Evolutionary conservation across 2,888 invertebrate species (phyloP), one percentile per base, ranked within the genome.

Genomic region (Gerris lacustris): DNA sequence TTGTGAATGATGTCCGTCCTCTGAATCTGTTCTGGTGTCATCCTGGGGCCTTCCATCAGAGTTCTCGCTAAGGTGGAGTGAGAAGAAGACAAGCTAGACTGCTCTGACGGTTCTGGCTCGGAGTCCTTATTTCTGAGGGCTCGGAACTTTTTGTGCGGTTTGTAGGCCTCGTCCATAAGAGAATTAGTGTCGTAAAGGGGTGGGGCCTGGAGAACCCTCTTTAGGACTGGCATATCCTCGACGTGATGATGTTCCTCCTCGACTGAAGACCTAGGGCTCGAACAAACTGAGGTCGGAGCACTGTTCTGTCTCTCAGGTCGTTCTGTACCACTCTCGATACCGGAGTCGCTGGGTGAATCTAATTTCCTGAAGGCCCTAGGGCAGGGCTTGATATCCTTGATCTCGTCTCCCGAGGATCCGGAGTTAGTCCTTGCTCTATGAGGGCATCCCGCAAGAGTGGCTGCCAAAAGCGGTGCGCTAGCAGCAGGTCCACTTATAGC

Each of bases 111-210:
- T 77, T 88, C 88, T 4, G 91, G 90, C 78, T 92, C 92, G 66
- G 89, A 87, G 79, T 92, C 92, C 76, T 91, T 90, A 74, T 81
- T 80, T 44, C 92, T 84, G 79, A 92, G 83, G 4, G 92, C 92
- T 66, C 95, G 88, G 86, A 95, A 95, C 81, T 95, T 95, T 82
- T 95, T 95, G 84, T 95, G 95, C 73, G 94, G 94, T 80, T 94
- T 93, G 83, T 95, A 95, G 17, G 94, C 94, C 82, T 94, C 94
- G 80, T 94, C 94, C 94, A 95, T 94, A 71, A 95, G 82, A 2
- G 91, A 89, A 79, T 91, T 91, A 71, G 94, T 92, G 79, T 94
- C 93, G 81, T 94, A 92, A 6, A 94, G 82, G 0, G 94, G 95
- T 1, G 95, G 95, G 1, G 95, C 94, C 80, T 95, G 93, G 31